Conservation (phyloP, 30 jellyfish, hydroid and myxozoan species). For the Rhopilema esculentum region DNA sequence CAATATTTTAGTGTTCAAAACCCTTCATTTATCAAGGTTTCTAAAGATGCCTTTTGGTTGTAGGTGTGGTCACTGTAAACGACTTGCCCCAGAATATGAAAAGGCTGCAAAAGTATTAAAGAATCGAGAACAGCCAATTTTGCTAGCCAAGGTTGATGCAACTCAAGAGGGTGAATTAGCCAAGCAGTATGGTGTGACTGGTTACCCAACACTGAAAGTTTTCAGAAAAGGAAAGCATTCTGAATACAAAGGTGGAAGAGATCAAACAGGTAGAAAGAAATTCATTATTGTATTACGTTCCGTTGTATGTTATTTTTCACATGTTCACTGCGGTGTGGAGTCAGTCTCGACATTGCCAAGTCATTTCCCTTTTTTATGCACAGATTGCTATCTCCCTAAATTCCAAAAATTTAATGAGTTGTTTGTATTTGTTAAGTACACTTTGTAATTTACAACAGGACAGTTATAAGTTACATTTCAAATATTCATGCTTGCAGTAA, state of each 20-base stretch:
- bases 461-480: no score
- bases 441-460: no score
- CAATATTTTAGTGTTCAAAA: no score
- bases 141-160: constrained; percentile 96
- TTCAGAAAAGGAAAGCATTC: constrained; percentile 91
- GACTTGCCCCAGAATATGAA: constrained; percentile 96
- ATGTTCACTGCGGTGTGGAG: no score
- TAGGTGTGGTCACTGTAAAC: constrained; percentile 99
- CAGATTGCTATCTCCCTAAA: no score
- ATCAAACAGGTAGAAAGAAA: constrained; percentile 72
- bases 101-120: constrained; percentile 92
- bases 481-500: no score
- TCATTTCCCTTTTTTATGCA: no score
- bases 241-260: constrained; percentile 98
- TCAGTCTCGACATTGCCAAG: no score
- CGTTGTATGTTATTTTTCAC: no score
- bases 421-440: no score
- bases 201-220: constrained; percentile 92
- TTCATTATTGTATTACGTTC: no score
- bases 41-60: background rate
- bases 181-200: constrained; percentile 80
- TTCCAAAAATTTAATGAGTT: no score
- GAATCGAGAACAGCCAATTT: constrained; percentile 74
- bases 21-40: background rate
- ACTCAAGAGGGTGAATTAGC: constrained; percentile 91